Evolutionary conservation across 2,113 vertebrate genomes (phyloP).

Genomic region (Peromyscus polionotus): DNA sequence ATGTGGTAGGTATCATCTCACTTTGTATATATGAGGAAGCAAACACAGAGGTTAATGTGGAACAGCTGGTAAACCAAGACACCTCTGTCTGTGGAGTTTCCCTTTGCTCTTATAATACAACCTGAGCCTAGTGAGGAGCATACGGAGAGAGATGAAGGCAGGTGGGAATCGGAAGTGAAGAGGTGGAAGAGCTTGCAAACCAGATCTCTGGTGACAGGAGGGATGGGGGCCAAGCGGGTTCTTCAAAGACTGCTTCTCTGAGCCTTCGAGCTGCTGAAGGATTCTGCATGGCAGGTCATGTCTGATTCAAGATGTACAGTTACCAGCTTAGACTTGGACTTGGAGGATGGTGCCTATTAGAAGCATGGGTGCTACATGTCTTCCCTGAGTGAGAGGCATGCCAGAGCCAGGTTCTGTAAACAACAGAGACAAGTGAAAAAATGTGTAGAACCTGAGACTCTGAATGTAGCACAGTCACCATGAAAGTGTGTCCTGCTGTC

Average conservation of each 20-base stretch:
- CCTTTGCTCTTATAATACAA: accelerated
- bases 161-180: too few species aligned
- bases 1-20: accelerated
- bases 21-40: accelerated
- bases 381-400: accelerated
- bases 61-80: background rate
- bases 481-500: background rate
- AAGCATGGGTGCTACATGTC: background rate
- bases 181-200: accelerated
- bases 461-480: background rate
- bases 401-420: background rate
- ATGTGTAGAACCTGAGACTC: background rate
- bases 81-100: background rate
- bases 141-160: accelerated
- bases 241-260: background rate
- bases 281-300: accelerated
- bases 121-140: accelerated
- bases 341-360: too few species aligned
- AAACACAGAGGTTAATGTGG: background rate
- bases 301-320: background rate
- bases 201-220: accelerated
- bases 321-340: background rate
- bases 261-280: accelerated
- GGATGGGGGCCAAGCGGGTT: accelerated
- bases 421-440: background rate